A percentile compares a stretch with the other conserved stretches of the same genome.
Conservation (phyloP, 2,888 invertebrate genomes). For the Ichneumoninae sp. region DNA sequence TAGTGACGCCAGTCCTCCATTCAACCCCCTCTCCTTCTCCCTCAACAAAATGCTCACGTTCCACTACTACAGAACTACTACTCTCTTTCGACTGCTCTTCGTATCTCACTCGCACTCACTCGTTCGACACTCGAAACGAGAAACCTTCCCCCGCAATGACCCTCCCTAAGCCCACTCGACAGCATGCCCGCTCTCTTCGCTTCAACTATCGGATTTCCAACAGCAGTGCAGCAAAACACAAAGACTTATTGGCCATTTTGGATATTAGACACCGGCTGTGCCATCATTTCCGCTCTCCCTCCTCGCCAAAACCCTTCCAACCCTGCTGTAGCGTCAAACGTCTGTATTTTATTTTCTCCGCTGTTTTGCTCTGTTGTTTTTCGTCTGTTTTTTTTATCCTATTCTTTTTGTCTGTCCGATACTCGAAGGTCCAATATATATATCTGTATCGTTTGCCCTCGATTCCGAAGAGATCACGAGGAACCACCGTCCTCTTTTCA, state of each 20-base stretch:
- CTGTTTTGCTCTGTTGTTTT: slow-evolving; percentile 21
- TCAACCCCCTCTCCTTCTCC: slow-evolving; percentile 22
- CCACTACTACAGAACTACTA: slow-evolving; percentile 2
- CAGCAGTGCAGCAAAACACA: slow-evolving; percentile 62
- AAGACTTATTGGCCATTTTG: slow-evolving; percentile 67
- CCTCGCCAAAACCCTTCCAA: slow-evolving; percentile 31
- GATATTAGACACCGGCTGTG: slow-evolving; percentile 64
- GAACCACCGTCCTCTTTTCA: slow-evolving; percentile 54
- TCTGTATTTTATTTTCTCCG: slow-evolving; percentile 41
- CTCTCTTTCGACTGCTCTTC: slow-evolving; percentile 35
- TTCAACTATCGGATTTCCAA: slow-evolving; percentile 59
- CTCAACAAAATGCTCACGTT: slow-evolving; percentile 46
- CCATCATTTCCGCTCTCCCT: slow-evolving; percentile 48
- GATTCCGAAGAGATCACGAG: background rate
- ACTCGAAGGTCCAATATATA: background rate
- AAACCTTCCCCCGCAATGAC: slow-evolving; percentile 41
- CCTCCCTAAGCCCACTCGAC: slow-evolving; percentile 29
- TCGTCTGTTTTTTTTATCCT: background rate
- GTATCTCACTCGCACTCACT: slow-evolving; percentile 50
- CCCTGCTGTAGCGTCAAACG: slow-evolving; percentile 33
- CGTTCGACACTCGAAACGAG: slow-evolving; percentile 65
- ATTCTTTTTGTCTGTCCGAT: slow-evolving; percentile 31
- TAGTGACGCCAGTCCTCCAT: slow-evolving; percentile 39
- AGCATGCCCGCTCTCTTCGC: slow-evolving; percentile 34
- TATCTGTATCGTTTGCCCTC: slow-evolving; percentile 27